Evolutionary conservation across 2,113 vertebrate genomes (phyloP), one percentile per base, ranked within the genome.

Genomic region (Corydoras maculifer): DNA sequence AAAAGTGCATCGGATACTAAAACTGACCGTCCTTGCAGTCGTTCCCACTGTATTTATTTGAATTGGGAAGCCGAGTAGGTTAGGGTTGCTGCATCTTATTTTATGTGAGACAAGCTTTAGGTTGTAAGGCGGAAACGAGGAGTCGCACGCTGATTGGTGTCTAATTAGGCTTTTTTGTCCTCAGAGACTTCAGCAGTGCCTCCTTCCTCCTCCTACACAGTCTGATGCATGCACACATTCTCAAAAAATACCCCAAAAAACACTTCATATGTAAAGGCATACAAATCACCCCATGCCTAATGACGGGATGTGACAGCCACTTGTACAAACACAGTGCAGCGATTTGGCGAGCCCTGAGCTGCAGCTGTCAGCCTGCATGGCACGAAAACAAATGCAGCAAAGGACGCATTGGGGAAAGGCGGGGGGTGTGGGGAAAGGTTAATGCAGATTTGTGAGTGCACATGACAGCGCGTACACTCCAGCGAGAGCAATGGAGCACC

Each of bases 381-480:
- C 35, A 8, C 35, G 35, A 43, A 43, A 43, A 43, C 35, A 43
- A 43, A 43, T 43, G 35, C 35, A 43, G 35, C 35, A 43, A 43
- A 43, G 35, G 35, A 43, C 35, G 35, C 35, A 43, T 43, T 8
- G 15, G 75, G 68, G 32, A 65, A 63, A 49, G 43, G 9, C 25
- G 35, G 35, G 35, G 53, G 69, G 65, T 58, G 74, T 62, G 67
- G 67, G 66, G 68, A 77, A 82, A 86, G 80, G 84, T 85, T 85
- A 85, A 87, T 77, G 70, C 72, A 79, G 80, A 84, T 71, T 72
- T 70, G 69, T 64, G 75, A 74, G 75, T 69, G 29, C 66, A 67
- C 77, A 81, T 84, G 82, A 85, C 83, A 84, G 77, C 53, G 48
- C 64, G 62, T 70, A 50, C 60, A 70, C 75, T 72, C 76, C 32